Conservation (phyloP, 2,797 vertebrate species). For the Pteronotus mesoamericanus region DNA sequence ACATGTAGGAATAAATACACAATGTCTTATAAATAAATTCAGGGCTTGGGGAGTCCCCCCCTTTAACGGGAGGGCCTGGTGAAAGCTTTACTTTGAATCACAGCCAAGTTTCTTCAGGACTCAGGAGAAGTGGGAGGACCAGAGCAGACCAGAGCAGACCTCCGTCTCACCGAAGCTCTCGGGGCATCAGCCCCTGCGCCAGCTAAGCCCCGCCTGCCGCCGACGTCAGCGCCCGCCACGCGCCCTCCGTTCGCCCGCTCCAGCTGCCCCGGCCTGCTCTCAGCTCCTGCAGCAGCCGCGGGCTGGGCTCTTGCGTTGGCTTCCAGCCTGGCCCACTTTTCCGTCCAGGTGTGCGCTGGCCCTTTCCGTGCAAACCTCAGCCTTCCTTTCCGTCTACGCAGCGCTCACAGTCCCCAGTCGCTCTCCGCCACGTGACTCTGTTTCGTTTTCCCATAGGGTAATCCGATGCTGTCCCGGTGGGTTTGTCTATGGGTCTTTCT, state of each 20-base stretch:
- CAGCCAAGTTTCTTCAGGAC: neutral
- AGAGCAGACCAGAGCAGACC: too few species aligned
- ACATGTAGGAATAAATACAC: neutral
- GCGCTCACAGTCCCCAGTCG: neutral
- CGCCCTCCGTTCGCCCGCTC: neutral
- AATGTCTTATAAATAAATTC: neutral
- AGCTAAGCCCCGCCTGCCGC: neutral
- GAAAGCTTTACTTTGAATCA: neutral
- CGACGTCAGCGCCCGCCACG: neutral
- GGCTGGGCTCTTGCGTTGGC: neutral
- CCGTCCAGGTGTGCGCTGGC: neutral
- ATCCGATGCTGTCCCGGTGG: neutral
- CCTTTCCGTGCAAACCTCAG: neutral
- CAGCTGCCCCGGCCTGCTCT: neutral
- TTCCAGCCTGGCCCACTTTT: neutral
- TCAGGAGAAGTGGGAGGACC: neutral
- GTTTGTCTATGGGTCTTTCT: neutral
- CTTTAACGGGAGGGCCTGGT: neutral
- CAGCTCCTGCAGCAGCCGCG: neutral
- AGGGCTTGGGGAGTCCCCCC: too few species aligned
- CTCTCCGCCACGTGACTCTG: neutral
- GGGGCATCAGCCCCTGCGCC: too few species aligned
- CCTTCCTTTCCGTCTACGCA: neutral
- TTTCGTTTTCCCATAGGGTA: neutral
- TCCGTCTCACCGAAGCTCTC: too few species aligned